Evolutionary conservation across 1,140 invertebrate species (phyloP).

Genomic region (Lordiphosa stackelbergi): DNA sequence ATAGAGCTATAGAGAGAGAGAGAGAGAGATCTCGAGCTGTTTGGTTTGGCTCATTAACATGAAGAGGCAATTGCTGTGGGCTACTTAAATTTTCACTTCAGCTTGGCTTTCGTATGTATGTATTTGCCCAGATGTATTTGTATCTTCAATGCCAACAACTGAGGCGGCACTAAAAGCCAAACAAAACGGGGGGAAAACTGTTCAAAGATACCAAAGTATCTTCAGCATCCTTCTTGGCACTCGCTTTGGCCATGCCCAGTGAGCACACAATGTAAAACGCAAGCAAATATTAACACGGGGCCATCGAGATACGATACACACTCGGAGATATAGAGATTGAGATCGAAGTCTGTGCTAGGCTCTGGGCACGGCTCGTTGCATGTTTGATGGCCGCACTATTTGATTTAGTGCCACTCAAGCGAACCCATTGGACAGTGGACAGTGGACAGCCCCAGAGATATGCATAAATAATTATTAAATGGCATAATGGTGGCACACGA

Average conservation of each 20-base stretch:
- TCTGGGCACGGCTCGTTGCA: conserved; percentile 50
- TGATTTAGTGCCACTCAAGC: conserved; percentile 63
- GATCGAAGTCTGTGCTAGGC: conserved; percentile 8
- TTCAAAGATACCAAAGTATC: conserved; percentile 40
- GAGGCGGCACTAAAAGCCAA: conserved; percentile 67
- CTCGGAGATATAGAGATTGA: neutral
- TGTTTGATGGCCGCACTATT: conserved; percentile 62
- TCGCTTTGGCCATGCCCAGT: conserved; percentile 43
- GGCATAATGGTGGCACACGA: conserved; percentile 11
- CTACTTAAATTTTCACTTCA: too few species aligned
- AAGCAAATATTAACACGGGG: conserved; percentile 69
- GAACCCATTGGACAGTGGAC: conserved; percentile 13
- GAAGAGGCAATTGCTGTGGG: conserved; percentile 3
- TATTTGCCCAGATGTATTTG: conserved; percentile 1
- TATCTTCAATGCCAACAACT: conserved; percentile 33
- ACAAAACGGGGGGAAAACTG: conserved; percentile 46
- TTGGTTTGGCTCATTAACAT: too few species aligned
- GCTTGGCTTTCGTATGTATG: neutral
- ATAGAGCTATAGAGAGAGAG: neutral
- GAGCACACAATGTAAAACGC: conserved; percentile 68
- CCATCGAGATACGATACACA: conserved; percentile 29
- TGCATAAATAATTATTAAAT: conserved; percentile 53
- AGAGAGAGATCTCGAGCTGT: conserved; percentile 13
- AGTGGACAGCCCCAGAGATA: conserved; percentile 16
- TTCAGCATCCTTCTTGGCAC: conserved; percentile 10